phyloP scores from a whole-genome alignment of 2,797 vertebrate genomes.

The Menidia menidia region DNA sequence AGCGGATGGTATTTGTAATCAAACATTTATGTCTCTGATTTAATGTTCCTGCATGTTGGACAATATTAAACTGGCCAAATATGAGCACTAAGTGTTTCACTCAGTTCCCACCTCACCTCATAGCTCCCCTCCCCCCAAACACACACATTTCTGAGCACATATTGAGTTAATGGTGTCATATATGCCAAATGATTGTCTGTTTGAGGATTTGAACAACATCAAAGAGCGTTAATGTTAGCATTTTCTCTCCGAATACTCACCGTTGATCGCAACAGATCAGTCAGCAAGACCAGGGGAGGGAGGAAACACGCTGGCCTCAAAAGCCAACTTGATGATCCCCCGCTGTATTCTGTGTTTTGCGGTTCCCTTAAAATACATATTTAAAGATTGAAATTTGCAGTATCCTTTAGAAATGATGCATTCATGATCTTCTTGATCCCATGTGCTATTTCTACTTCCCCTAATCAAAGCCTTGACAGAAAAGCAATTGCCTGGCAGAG shows the following conservation, averaged over 20 bases:
- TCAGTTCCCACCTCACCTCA: background rate
- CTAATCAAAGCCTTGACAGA: conserved; percentile 63
- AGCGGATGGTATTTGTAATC: conserved; percentile 57
- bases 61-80: conserved; percentile 26
- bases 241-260: conserved; percentile 23
- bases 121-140: background rate
- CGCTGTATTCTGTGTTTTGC: conserved; percentile 44
- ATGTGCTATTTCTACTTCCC: conserved; percentile 40
- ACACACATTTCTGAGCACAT: conserved; percentile 12
- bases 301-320: conserved; percentile 47
- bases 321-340: conserved; percentile 53
- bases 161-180: conserved; percentile 25
- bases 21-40: conserved; percentile 62
- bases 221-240: conserved; percentile 40
- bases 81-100: background rate
- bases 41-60: conserved; percentile 34
- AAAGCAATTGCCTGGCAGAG: conserved; percentile 34
- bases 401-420: conserved; percentile 60
- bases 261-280: conserved; percentile 49
- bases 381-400: conserved; percentile 50
- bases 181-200: conserved; percentile 28
- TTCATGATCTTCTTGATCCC: conserved; percentile 48
- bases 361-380: conserved; percentile 47
- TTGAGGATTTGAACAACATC: conserved; percentile 42
- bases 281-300: conserved; percentile 37